Evolutionary conservation across 2,113 vertebrate species (phyloP), one percentile per base, ranked within the genome.

Genomic region (Jaculus jaculus): DNA sequence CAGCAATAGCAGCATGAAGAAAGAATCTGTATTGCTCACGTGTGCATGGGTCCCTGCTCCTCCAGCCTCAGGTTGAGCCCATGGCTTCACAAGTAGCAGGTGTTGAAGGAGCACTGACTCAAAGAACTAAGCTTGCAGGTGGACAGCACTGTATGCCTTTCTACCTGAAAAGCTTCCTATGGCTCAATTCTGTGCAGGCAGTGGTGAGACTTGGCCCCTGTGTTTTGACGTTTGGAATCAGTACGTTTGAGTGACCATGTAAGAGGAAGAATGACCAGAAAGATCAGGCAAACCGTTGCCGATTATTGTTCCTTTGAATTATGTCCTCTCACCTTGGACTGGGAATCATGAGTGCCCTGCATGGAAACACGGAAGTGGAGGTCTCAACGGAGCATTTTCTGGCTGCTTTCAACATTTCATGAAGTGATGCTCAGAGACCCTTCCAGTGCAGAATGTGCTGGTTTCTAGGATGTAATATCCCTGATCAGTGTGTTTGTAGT

Each of bases 331-430:
- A 28, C n/a, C 42, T 79, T 66, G 47, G 58, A 58, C 89, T 91
- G 15, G 9, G 73, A 94, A 37, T 81, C 12, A 39, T n/a, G 5
- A 47, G 42, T 47, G 42, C 8, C 17, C 1, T 34, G 73, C 11
- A 23, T 93, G n/a, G n/a, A 90, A 82, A 58, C n/a, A 12, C 2
- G 23, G 28, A 89, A 18, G 81, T 3, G 81, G 37, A 94, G 71
- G 28, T 21, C 54, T 37, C 28, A 63, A 74, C 2, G 18, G 8
- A 17, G 17, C 82, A 12, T 32, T 81, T 42, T 24, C 71, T 87
- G 94, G 66, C 7, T 60, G 4, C 23, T 93, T 79, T 82, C 26
- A 69, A 90, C 78, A 68, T 85, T n/a, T 74, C 60, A 69, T 71
- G 20, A 77, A 88, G 37, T 26, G 16, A 5, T n/a, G 21, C 7